Evolutionary conservation across 2,113 vertebrate genomes (phyloP).

Genomic region (Charadrius vociferus): DNA sequence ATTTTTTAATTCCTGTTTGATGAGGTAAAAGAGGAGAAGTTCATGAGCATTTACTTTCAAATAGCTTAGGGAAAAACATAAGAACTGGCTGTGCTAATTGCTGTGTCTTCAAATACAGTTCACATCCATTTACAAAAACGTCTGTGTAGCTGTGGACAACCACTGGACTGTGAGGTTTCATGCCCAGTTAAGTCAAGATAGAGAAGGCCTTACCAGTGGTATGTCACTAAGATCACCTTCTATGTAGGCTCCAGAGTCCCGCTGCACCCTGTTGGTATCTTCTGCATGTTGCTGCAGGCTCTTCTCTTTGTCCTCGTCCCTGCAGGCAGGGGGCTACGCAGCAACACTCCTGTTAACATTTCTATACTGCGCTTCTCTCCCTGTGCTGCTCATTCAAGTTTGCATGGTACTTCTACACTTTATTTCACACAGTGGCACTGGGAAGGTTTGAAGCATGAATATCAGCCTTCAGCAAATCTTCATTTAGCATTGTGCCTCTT

Average conservation of each 20-base stretch:
- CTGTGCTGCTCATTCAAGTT: neutral
- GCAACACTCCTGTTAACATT: neutral
- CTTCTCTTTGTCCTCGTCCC: rapidly evolving
- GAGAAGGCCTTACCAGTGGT: neutral
- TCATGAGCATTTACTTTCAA: neutral
- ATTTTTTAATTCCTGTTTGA: neutral
- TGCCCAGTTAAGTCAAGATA: neutral
- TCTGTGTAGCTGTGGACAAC: neutral
- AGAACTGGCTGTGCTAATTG: neutral
- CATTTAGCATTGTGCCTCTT: neutral
- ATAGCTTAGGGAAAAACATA: neutral
- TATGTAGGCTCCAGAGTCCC: neutral
- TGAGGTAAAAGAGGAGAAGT: neutral
- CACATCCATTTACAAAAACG: neutral
- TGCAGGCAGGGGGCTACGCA: neutral
- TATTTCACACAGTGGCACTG: neutral
- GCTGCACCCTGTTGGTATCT: neutral
- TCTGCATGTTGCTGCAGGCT: neutral
- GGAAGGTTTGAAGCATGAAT: neutral
- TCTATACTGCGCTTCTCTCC: neutral
- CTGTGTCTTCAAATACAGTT: neutral
- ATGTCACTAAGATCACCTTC: neutral
- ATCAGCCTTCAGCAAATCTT: neutral
- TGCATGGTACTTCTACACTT: rapidly evolving
- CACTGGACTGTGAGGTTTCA: neutral